Evolutionary conservation across 2,888 invertebrate genomes (phyloP), one percentile per base, ranked within the genome.

Genomic region (Eudasyphora cyanicolor): DNA sequence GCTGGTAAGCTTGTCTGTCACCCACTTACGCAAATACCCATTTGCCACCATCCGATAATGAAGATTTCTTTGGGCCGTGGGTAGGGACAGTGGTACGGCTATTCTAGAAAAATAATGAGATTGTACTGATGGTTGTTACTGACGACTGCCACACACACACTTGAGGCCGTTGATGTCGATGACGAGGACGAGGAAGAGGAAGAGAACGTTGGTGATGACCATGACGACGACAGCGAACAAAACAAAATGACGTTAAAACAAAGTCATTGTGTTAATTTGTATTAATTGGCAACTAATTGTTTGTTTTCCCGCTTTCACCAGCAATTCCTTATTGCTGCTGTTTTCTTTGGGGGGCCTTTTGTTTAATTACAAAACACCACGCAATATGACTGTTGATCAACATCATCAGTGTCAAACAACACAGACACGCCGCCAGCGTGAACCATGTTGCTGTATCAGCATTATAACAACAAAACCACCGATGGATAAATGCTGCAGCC

Each of bases 221-320:
- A 62, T 67, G 70, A 38, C 21, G 45, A 64, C 32, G 27, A 24
- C 45, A 35, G 60, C 32, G 75, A 45, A 60, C 19, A 64, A 77
- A 76, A 60, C 54, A 74, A 73, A 85, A 82, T 85, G 81, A 82
- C 60, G 76, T 80, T 67, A 73, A 32, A 85, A 76, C 82, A 81
- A 73, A 82, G 85, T 79, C 82, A 82, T 86, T 82, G 79, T 84
- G 82, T 81, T 88, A 87, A 88, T 88, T 88, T 88, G 85, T 87
- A 88, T 88, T 88, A 88, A 88, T 88, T 88, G 87, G 83, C 86
- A 88, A 86, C 86, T 86, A 88, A 88, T 88, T 87, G 87, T 85
- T 86, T 83, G 79, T 86, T 84, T 69, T 75, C 57, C 35, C 82
- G 77, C 69, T 35, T 7, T 38, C 54, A 14, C 29, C 62, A 62